These are phyloP conservation scores for Leptinotarsa tumamoca DNA, from an alignment of 2,888 invertebrate species.

Conservation along the genomic window DNA sequence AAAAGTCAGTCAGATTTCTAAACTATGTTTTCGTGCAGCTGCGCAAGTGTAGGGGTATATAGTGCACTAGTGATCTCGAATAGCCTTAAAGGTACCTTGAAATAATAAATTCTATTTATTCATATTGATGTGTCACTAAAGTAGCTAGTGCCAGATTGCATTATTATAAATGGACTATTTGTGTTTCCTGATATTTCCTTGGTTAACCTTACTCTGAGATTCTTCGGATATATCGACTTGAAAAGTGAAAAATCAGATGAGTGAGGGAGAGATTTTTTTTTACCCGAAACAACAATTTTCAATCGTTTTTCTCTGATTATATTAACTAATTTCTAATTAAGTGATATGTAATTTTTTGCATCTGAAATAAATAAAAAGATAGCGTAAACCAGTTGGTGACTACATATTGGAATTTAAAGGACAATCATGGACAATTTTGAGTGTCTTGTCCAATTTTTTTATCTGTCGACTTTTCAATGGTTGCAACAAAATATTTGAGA, in stretches of 20 bases:
- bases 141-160: constrained; percentile 63
- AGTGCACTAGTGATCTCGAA: constrained; percentile 67
- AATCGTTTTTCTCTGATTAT: too few relatives aligned
- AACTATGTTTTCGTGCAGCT: constrained; percentile 58
- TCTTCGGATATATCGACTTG: not conserved
- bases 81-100: constrained; percentile 67
- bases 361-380: too few relatives aligned
- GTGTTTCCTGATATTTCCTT: not conserved
- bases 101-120: constrained; percentile 63
- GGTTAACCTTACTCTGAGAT: not conserved
- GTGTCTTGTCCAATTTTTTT: too few relatives aligned
- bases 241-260: too few relatives aligned
- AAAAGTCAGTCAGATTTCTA: constrained; percentile 40
- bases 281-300: too few relatives aligned
- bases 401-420: too few relatives aligned
- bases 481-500: not conserved
- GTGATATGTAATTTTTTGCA: too few relatives aligned
- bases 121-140: constrained; percentile 60
- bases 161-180: constrained; percentile 63
- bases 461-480: not conserved
- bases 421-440: too few relatives aligned
- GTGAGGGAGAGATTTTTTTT: too few relatives aligned
- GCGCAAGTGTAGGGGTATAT: constrained; percentile 60
- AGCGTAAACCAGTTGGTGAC: too few relatives aligned
- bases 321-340: too few relatives aligned